phyloP scores from a whole-genome alignment of 2,888 invertebrate genomes.

The Muschampia plurimacula region DNA sequence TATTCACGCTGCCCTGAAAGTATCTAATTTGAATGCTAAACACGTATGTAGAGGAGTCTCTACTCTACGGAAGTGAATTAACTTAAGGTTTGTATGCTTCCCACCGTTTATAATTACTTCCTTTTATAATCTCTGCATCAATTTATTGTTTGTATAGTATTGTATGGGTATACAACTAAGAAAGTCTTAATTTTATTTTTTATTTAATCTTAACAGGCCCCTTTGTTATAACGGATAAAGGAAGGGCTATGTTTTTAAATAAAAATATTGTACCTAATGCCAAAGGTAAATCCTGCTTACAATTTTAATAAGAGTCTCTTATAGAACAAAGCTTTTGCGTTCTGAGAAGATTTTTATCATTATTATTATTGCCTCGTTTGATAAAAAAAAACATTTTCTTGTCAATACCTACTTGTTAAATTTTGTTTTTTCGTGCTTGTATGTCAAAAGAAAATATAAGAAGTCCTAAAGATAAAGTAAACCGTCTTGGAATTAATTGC shows the following conservation, averaged over 20 bases:
- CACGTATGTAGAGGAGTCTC: slow-evolving; percentile 12
- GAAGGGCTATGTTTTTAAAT: not conserved
- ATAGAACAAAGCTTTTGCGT: not conserved
- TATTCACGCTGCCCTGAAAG: slow-evolving; percentile 21
- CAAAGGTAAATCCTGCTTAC: not conserved
- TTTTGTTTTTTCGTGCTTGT: no score
- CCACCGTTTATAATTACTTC: slow-evolving; percentile 27
- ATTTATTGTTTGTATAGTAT: slow-evolving; percentile 1
- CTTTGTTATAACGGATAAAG: no score
- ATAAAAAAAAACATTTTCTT: no score
- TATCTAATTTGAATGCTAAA: slow-evolving; percentile 18
- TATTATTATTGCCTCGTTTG: no score
- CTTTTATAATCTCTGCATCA: not conserved
- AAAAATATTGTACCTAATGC: not conserved
- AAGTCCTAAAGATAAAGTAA: not conserved
- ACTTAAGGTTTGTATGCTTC: slow-evolving; percentile 29
- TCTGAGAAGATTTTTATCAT: no score
- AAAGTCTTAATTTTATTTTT: not conserved
- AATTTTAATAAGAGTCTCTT: not conserved
- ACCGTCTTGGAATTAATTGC: no score
- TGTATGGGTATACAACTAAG: not conserved
- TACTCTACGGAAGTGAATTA: slow-evolving; percentile 21
- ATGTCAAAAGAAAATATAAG: not conserved
- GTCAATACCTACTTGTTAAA: no score
- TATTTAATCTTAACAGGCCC: no score